Percentiles rank a stretch among this genome's conserved stretches.
These are phyloP conservation scores for Pseudopipra pipra DNA, from an alignment of 2,113 vertebrate genomes.

Conservation along the genomic window DNA sequence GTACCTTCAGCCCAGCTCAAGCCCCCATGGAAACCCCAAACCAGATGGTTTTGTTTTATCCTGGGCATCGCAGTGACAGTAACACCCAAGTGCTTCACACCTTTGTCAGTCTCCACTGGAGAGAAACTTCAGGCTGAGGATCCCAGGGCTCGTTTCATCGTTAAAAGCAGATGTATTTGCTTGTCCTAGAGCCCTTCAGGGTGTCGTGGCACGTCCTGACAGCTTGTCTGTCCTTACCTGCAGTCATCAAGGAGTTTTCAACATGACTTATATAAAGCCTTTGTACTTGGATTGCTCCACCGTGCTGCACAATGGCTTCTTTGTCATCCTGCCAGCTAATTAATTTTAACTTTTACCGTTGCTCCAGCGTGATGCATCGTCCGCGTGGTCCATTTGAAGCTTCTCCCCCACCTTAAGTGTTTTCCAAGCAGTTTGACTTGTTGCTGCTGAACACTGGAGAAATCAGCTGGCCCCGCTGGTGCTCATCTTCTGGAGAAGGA, in stretches of 20 bases:
- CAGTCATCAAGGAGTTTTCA: slow-evolving; percentile 70
- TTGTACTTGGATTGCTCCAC: slow-evolving; percentile 72
- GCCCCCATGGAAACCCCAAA: fast-evolving
- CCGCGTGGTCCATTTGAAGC: slow-evolving; percentile 34
- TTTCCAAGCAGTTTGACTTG: slow-evolving; percentile 15
- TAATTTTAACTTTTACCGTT: slow-evolving; percentile 72
- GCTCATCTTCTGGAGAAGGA: slow-evolving; percentile 6
- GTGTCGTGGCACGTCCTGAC: slow-evolving; percentile 35
- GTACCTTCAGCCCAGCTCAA: neutral
- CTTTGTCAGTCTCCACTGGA: neutral
- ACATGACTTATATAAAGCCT: slow-evolving; percentile 66
- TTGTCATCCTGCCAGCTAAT: slow-evolving; percentile 76
- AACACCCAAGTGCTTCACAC: neutral
- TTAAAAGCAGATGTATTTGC: neutral
- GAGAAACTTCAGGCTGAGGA: neutral
- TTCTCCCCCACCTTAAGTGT: neutral
- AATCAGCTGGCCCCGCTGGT: neutral
- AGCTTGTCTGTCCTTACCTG: slow-evolving; percentile 58
- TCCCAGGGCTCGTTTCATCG: neutral
- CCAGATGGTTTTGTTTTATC: neutral
- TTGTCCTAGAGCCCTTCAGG: slow-evolving; percentile 2
- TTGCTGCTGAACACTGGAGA: neutral
- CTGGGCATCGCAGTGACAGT: neutral
- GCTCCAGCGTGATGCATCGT: neutral
- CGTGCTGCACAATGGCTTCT: slow-evolving; percentile 66